Evolutionary conservation across 1,140 invertebrate genomes (phyloP).

Genomic region (Odontomachus brunneus): DNA sequence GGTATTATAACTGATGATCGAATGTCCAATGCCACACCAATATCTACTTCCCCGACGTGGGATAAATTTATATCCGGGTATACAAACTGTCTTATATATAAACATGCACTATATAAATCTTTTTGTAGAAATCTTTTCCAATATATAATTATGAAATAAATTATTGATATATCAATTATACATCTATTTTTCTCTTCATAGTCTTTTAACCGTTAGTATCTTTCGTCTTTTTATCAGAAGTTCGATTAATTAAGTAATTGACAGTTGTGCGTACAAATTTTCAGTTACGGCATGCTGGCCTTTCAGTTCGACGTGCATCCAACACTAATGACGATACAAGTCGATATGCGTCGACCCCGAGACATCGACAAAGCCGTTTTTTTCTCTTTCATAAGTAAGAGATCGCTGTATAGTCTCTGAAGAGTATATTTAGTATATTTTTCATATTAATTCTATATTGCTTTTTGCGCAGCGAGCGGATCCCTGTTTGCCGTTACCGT

Average conservation of each 20-base stretch:
- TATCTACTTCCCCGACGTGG: constrained; percentile 79
- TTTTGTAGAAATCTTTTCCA: neutral
- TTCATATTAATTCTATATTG: constrained; percentile 3
- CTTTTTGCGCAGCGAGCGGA: constrained; percentile 85
- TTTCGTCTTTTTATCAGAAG: neutral
- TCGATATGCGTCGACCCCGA: constrained; percentile 90
- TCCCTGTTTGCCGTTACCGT: constrained; percentile 88
- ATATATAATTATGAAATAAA: neutral
- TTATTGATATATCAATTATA: constrained; percentile 2
- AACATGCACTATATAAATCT: neutral
- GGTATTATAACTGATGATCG: constrained; percentile 79
- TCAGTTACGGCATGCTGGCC: constrained; percentile 82
- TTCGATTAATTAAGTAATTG: neutral
- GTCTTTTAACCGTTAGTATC: no score
- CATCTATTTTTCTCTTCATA: no score
- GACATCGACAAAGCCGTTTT: constrained; percentile 88
- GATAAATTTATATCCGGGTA: constrained; percentile 83
- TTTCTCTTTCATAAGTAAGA: constrained; percentile 88
- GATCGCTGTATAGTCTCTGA: neutral
- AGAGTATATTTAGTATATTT: neutral
- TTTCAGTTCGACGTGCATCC: constrained; percentile 92
- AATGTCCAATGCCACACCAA: constrained; percentile 66
- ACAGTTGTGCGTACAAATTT: constrained; percentile 22
- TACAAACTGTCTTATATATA: neutral
- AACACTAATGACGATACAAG: constrained; percentile 91